Conservation (phyloP, 2,797 vertebrate genomes). For the Acipenser ruthenus region DNA sequence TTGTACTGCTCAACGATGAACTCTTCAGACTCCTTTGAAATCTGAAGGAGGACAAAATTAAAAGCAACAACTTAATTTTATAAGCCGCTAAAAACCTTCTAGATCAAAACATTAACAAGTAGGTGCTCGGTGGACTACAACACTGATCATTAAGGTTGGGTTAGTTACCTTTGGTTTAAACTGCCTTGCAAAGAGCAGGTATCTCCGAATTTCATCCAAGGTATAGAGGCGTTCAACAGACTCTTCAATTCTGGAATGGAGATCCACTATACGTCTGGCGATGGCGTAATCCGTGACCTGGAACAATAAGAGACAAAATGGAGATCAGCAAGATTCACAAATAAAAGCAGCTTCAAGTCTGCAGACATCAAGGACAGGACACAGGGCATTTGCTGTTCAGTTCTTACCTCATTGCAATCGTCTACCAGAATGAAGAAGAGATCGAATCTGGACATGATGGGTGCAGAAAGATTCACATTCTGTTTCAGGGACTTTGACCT, state of each 20-base stretch:
- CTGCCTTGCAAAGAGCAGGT: constrained; percentile 90
- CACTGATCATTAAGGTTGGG: not conserved
- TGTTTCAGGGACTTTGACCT: constrained; percentile 95
- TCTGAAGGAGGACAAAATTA: constrained; percentile 49
- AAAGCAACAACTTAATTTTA: too few species aligned
- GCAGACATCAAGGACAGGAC: not conserved
- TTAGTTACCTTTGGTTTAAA: constrained; percentile 89
- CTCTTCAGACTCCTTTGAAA: constrained; percentile 91
- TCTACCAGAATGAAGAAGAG: constrained; percentile 98
- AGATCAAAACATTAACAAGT: too few species aligned
- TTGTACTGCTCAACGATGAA: constrained; percentile 98
- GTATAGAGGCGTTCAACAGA: constrained; percentile 87
- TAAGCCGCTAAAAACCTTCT: too few species aligned
- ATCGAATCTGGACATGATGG: constrained; percentile 97
- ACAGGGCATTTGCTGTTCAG: too few species aligned
- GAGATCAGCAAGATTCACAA: not conserved
- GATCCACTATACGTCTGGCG: constrained; percentile 90
- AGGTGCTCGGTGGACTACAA: not conserved
- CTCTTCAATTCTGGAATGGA: constrained; percentile 85
- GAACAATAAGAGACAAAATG: constrained; percentile 14
- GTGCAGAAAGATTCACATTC: constrained; percentile 89
- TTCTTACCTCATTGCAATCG: constrained; percentile 86
- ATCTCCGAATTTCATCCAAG: constrained; percentile 91
- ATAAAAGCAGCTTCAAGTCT: not conserved
- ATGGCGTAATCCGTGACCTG: constrained; percentile 97